Base-by-base conservation (phyloP, 92 coral and sea anemone species). In the Actinernus sp. region DNA sequence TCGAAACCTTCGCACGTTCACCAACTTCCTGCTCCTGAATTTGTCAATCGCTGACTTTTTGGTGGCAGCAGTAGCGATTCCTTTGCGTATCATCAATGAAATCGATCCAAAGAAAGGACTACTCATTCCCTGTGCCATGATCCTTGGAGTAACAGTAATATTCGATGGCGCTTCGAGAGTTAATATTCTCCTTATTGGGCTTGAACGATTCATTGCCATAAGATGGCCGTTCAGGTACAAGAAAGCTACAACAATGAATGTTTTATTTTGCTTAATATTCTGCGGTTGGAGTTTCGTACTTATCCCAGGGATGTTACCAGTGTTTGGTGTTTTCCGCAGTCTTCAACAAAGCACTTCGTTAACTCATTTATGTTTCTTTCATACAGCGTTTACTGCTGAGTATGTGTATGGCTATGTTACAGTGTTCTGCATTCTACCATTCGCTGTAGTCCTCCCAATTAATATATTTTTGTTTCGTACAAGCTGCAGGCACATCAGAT, bases 151-250 rank as follows among this genome's bases (percentile, higher is more conserved):
- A 18, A 74, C 85, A 17, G 60, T 87, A 12, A 29, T 72, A 27
- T 79, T 81, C 31, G 92, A 76, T 21, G 83, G 83, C 24, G 71
- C 86, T 1, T 85, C 92, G 27, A 63, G 79, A 55, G 53, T 66
- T 24, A 83, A 79, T 37, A 74, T 75, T 12, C 27, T 73, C 1
- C 26, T 85, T 12, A 61, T 85, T 0, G 91, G 87, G 0, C 5
- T 71, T 3, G 91, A 85, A 25, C 85, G 87, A 9, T 67, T 63
- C 4, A 21, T 66, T 6, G 82, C 92, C 19, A 66, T 85, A 28
- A 81, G 41, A 46, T 85, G 87, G 83, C 92, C 92, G 0, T 79
- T 57, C 43, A 52, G 19, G 26, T 79, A 85, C 40, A 56, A 28
- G 3, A 49, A 49, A 41, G 3, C 58, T 7, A 31, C 74, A 3